A percentile compares a stretch with the other conserved stretches of the same genome.
Evolutionary conservation across 2,797 vertebrate genomes (phyloP).

Genomic region (Spinus pinus): DNA sequence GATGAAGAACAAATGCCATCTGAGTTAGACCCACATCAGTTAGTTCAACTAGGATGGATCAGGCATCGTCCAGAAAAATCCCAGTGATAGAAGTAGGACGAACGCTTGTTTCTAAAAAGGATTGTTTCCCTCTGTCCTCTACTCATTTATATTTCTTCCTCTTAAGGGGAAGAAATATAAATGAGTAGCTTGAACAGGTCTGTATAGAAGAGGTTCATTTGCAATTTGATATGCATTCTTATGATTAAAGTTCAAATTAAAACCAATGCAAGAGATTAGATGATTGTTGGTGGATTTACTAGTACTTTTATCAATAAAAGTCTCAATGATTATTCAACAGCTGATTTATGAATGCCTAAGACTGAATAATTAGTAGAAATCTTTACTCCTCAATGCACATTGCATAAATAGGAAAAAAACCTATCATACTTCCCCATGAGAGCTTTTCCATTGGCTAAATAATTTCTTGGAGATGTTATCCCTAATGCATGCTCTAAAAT

Average conservation of each 20-base stretch:
- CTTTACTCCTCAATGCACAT: neutral
- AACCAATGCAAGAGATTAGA: neutral
- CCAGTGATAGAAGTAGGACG: neutral
- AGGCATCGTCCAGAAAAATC: neutral
- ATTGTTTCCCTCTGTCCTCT: neutral
- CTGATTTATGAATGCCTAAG: neutral
- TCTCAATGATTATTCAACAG: neutral
- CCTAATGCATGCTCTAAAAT: neutral
- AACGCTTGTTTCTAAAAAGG: neutral
- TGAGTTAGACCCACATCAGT: neutral
- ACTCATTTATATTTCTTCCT: too few species aligned
- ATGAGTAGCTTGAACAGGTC: neutral
- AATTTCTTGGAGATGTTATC: neutral
- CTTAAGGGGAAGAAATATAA: neutral
- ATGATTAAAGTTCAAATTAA: neutral
- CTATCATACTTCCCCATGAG: neutral
- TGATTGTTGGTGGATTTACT: neutral
- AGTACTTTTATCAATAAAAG: neutral
- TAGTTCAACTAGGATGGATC: neutral
- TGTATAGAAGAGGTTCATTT: neutral
- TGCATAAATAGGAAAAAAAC: neutral
- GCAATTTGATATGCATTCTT: neutral
- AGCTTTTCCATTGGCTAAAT: neutral
- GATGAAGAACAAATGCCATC: constrained; percentile 1
- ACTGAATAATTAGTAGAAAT: neutral